Evolutionary conservation across 2,888 invertebrate species (phyloP).

Genomic region (Keiferia lycopersicella): DNA sequence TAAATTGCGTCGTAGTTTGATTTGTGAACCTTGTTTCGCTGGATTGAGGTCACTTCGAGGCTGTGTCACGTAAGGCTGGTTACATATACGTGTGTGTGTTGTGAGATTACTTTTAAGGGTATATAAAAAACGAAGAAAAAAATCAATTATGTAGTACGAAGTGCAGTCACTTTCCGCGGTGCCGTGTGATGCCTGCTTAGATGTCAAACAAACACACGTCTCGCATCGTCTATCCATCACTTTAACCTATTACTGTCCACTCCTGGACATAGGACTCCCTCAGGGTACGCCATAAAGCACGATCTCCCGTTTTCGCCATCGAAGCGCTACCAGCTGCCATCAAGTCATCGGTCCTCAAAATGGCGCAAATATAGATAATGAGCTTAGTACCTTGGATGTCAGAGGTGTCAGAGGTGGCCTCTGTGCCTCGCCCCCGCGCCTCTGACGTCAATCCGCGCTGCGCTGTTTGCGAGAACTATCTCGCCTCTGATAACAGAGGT

Average conservation of each 20-base stretch:
- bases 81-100: not conserved
- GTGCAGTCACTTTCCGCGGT: no score
- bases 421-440: not conserved
- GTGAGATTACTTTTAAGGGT: no score
- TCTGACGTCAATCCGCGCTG: conserved; percentile 73
- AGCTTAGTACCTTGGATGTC: not conserved
- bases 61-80: conserved; percentile 34
- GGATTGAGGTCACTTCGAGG: conserved; percentile 62
- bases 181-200: no score
- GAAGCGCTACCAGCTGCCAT: no score
- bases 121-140: no score
- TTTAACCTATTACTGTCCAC: no score
- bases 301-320: no score
- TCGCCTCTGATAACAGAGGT: conserved; percentile 51
- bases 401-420: not conserved
- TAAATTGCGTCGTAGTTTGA: conserved; percentile 59
- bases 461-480: conserved; percentile 53
- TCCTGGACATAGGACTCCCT: no score
- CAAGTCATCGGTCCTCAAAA: not conserved
- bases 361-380: not conserved
- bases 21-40: conserved; percentile 51
- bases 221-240: no score
- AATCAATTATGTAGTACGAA: no score
- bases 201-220: no score
- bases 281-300: no score